Base-by-base conservation (phyloP, 1,140 invertebrate genomes). In the Drosophila prosaltans region DNA sequence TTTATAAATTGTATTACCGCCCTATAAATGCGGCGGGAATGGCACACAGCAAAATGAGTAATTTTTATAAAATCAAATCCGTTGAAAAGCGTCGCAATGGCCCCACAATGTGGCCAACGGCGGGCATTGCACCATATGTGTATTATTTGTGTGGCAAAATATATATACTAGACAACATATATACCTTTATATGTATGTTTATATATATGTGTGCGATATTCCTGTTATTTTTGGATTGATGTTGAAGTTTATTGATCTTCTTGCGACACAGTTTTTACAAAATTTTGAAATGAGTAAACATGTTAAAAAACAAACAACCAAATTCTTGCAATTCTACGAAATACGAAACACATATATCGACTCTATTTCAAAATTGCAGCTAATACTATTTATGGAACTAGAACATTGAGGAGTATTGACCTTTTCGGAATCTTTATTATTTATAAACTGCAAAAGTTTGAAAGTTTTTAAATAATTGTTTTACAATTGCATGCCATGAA, bases 211-310 rank as follows among this genome's bases (percentile, higher is more conserved):
- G 28, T 30, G 43, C 57, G 11, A 72, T 39, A 63, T 58, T 68
- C 32, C 62, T 45, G 16, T 32, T 74, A 74, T 74, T 71, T 74
- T 71, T 60, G 61, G 61, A 71, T 39, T 58, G 8, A 26, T 60
- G 24, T 6, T 67, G 40, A 73, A 73, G 65, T 69, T 61, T 65
- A 59, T 59, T 21, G 16, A 40, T 59, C 57, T 59, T 36, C 57
- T 59, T 74, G 74, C 74, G 66, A 74, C 74, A 77, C 60, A 77
- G 74, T 77, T 76, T 70, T 8, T 48, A 21, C 45, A 21, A 7
- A 36, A 36, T 4, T 48, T 48, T 48, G 21, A 48, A 48, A 21
- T 21, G 6, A 48, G 24, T 16, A 40, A 11, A 36, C 32, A 6
- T 36, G 32, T 36, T 36, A 57, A 57, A 11, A 10, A 24, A 24